phyloP scores from a whole-genome alignment of 2,113 vertebrate genomes.

The Syrmaticus mikado region DNA sequence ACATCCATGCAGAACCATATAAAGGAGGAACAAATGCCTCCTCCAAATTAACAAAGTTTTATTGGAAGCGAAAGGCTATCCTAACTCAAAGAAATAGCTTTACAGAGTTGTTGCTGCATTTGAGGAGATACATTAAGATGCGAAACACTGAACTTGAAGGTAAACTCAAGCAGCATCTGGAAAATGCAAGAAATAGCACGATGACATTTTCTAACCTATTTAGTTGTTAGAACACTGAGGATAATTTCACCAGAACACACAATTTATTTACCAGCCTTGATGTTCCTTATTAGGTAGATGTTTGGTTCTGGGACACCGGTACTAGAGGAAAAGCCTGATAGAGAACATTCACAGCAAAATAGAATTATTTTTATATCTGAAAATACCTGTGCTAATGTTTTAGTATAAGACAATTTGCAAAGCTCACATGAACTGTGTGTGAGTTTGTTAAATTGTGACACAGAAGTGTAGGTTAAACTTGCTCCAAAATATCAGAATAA shows the following conservation, averaged over 20 bases:
- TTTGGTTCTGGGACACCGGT: neutral
- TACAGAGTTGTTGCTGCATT: neutral
- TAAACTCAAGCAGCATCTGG: neutral
- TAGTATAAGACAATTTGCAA: neutral
- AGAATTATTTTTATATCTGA: neutral
- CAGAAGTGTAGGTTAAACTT: neutral
- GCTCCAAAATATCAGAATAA: neutral
- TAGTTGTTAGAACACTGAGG: neutral
- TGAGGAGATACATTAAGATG: neutral
- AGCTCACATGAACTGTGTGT: neutral
- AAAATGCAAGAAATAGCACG: neutral
- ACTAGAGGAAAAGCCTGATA: neutral
- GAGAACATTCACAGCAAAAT: neutral
- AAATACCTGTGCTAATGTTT: neutral
- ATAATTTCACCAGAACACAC: neutral
- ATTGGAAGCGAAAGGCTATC: neutral
- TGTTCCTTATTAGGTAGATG: neutral
- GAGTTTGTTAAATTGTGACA: neutral
- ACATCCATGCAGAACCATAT: neutral
- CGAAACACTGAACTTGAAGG: fast-evolving
- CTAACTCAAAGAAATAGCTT: neutral
- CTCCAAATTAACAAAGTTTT: neutral
- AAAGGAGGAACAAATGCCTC: neutral
- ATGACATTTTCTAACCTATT: neutral
- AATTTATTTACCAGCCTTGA: neutral